phyloP scores from a whole-genome alignment of 2,113 vertebrate species.

The Fulica atra region DNA sequence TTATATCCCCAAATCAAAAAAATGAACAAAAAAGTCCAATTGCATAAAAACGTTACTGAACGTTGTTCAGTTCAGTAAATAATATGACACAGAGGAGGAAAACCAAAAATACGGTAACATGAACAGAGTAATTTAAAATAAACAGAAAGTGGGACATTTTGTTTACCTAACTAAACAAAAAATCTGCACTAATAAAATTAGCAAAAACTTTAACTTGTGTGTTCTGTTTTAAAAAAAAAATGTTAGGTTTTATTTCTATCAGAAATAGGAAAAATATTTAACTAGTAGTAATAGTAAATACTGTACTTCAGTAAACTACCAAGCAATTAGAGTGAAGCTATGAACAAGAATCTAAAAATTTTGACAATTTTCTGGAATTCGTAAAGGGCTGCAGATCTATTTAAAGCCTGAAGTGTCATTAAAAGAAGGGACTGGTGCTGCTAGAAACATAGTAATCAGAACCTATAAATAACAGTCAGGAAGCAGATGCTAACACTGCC shows the following conservation, averaged over 20 bases:
- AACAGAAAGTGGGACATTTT: background rate
- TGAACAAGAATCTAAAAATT: background rate
- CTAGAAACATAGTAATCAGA: conserved; percentile 48
- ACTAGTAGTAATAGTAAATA: background rate
- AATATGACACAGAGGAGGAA: background rate
- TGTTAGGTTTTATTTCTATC: background rate
- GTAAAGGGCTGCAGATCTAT: background rate
- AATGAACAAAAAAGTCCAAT: background rate
- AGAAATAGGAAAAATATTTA: background rate
- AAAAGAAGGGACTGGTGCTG: conserved; percentile 7
- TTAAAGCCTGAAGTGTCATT: conserved; percentile 33
- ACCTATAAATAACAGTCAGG: conserved; percentile 53
- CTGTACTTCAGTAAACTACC: background rate
- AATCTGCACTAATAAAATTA: background rate
- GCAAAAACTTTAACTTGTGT: background rate
- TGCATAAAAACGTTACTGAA: background rate
- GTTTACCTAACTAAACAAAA: background rate
- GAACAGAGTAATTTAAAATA: background rate
- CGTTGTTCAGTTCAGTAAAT: too few species aligned
- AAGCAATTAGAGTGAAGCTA: background rate
- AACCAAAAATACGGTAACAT: background rate
- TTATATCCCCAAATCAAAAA: background rate
- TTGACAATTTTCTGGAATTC: background rate
- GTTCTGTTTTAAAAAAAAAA: background rate
- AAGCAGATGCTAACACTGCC: conserved; percentile 48